A percentile compares a stretch with the other conserved stretches of the same genome.
Evolutionary conservation across 2,888 invertebrate genomes (phyloP).

Genomic region (Orthosia incerta): DNA sequence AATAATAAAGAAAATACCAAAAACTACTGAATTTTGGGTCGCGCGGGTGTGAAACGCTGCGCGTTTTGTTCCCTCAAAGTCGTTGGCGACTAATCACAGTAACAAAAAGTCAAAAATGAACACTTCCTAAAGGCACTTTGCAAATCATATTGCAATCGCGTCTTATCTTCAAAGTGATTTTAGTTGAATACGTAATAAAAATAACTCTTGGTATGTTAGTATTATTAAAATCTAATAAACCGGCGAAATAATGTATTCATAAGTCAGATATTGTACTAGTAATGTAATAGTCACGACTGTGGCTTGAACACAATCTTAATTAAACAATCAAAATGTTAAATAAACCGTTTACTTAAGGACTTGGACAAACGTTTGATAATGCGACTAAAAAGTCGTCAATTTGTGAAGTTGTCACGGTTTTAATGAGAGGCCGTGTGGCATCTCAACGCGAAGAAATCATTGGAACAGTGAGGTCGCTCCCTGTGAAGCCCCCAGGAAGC

Average conservation of each 20-base stretch:
- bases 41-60: too few relatives aligned
- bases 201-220: constrained; percentile 38
- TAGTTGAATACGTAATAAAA: constrained; percentile 28
- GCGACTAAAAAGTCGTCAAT: neutral
- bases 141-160: constrained; percentile 31
- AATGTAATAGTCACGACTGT: constrained; percentile 47
- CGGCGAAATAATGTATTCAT: constrained; percentile 57
- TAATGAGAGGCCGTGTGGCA: too few relatives aligned
- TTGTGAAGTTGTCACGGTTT: neutral
- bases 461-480: too few relatives aligned
- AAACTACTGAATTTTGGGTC: too few relatives aligned
- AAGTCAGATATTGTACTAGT: constrained; percentile 42
- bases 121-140: neutral
- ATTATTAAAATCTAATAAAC: constrained; percentile 59
- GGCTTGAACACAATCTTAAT: constrained; percentile 54
- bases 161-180: constrained; percentile 46
- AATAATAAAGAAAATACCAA: too few relatives aligned
- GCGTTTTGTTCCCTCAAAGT: too few relatives aligned
- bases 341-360: constrained; percentile 39
- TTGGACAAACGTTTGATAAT: constrained; percentile 12
- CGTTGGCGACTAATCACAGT: neutral
- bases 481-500: too few relatives aligned
- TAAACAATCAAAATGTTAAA: constrained; percentile 55
- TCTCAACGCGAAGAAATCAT: too few relatives aligned
- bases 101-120: neutral